Base-by-base conservation (phyloP, 2,113 vertebrate genomes). In the Heterocephalus glaber region DNA sequence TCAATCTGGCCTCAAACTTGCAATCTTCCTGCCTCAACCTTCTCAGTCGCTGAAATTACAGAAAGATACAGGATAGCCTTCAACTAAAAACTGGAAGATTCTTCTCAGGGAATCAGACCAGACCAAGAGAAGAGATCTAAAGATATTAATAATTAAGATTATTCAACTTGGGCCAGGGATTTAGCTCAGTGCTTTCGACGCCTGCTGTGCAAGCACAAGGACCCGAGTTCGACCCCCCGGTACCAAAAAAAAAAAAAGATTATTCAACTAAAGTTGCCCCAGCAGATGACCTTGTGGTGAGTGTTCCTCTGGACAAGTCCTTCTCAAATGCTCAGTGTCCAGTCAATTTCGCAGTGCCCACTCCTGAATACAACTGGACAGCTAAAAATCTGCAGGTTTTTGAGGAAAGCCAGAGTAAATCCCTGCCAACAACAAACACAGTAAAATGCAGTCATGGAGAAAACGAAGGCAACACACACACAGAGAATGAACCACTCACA, bases 41-140 rank as follows among this genome's bases (percentile, higher is more conserved):
- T 35, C 66, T 38, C 19, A 68, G 35, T 16, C 20, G 33, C 7
- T 17, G 17, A 6, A 19, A 38, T n/a, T 68, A n/a, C 35, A 66
- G 66, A 68, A 68, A 38, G 17, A 38, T 68, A 35, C 16, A 19
- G 17, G 35, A 68, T 28, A 44, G 10, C 30, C n/a, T 85, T 38
- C 33, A 58, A 65, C 33, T 74, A 19, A 86, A 41, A 81, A 44
- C 81, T 90, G 19, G 35, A 94, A 96, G 47, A 81, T 86, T 80
- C 81, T 86, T 80, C 61, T 52, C 2, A 41, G 70, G 7, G 26
- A 61, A 74, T 92, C 70, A 24, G 61, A 89, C 47, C 41, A 76
- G 30, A 7, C 33, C 19, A 60, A 77, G 38, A 49, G 17, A 89
- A 24, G 85, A 84, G 85, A 92, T 80, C 7, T 65, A 60, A 89